Base-by-base conservation (phyloP, 1,140 invertebrate species). In the Ceratoteleas bidentatus region DNA sequence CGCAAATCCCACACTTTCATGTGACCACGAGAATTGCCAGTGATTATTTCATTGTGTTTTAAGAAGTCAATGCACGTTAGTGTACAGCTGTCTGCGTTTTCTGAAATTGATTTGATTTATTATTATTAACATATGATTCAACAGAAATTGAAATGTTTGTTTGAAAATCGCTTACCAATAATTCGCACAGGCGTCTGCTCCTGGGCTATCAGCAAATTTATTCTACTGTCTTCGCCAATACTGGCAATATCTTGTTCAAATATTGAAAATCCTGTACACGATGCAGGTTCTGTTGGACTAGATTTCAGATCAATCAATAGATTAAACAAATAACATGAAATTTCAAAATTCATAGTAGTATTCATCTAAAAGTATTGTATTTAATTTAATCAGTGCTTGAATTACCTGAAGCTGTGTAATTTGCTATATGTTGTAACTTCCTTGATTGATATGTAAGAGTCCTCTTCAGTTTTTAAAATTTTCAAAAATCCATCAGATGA, bases 1-100 rank as follows among this genome's bases (percentile, higher is more conserved):
- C 96, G 91, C 0, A 97, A 90, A 91, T 98, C 97, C 94, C 96
- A 97, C 33, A 97, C 93, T 89, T 97, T 97, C 92, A 98, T 94
- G 69, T 97, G 95, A 0, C 97, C 97, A 85, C 96, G 92, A 24
- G 95, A 92, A 91, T 97, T 98, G 45, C 96, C 96, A 3, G 96
- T 96, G 7, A 97, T 92, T 47, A 96, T 94, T 93, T 95, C 94
- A 91, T 94, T 96, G 87, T 94, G 95, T 91, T 93, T 94, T 11
- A 97, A 90, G 88, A 96, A 97, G 82, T 94, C 94, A 6, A 97
- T 93, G 83, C 95, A 94, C 90, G 94, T 94, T 43, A 97, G 90
- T 0, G 96, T 94, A 86, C 96, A 96, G 86, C 96, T 97, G 87
- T 97, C 96, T 11, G 96, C 96, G 81, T 95, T 93, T 64, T 94